These are phyloP conservation scores for Choloepus hoffmanni DNA, from an alignment of 2,113 vertebrate species.

Conservation along the genomic window DNA sequence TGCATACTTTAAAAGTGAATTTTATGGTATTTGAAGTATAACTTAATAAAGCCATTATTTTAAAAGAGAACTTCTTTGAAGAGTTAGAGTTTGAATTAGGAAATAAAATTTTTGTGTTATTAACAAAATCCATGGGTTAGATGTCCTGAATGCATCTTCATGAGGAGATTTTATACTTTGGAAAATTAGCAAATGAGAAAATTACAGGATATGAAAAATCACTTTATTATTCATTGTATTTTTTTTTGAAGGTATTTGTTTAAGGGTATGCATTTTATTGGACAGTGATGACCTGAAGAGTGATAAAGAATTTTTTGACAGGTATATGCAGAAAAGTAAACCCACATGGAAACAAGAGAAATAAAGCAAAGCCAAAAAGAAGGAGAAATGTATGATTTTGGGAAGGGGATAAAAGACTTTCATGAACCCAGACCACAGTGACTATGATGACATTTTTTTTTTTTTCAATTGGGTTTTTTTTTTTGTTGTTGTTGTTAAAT, in stretches of 20 bases:
- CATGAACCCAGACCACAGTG: conserved; percentile 89
- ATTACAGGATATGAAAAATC: conserved; percentile 92
- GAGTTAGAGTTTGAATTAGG: conserved; percentile 91
- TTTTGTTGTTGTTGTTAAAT: too few relatives aligned
- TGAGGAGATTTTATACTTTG: conserved; percentile 93
- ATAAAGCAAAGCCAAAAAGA: conserved; percentile 94
- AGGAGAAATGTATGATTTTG: conserved; percentile 87
- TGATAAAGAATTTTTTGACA: conserved; percentile 91
- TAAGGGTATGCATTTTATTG: conserved; percentile 92
- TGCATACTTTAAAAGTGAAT: neutral
- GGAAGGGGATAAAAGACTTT: conserved; percentile 91
- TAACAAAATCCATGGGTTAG: conserved; percentile 88
- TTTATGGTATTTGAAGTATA: neutral
- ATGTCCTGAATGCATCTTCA: conserved; percentile 91
- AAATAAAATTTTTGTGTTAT: conserved; percentile 92
- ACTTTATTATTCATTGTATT: conserved; percentile 89
- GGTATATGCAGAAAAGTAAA: conserved; percentile 92
- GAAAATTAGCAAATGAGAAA: conserved; percentile 92
- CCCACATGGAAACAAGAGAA: conserved; percentile 91
- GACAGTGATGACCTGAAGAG: conserved; percentile 93
- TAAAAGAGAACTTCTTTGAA: conserved; percentile 90
- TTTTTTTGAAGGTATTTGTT: conserved; percentile 92
- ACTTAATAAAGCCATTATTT: neutral
- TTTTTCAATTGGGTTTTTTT: too few relatives aligned
- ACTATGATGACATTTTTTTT: conserved; percentile 78